Evolutionary conservation across 2,113 vertebrate genomes (phyloP), one percentile per base, ranked within the genome.

Genomic region (Pelecanoides urinatrix): DNA sequence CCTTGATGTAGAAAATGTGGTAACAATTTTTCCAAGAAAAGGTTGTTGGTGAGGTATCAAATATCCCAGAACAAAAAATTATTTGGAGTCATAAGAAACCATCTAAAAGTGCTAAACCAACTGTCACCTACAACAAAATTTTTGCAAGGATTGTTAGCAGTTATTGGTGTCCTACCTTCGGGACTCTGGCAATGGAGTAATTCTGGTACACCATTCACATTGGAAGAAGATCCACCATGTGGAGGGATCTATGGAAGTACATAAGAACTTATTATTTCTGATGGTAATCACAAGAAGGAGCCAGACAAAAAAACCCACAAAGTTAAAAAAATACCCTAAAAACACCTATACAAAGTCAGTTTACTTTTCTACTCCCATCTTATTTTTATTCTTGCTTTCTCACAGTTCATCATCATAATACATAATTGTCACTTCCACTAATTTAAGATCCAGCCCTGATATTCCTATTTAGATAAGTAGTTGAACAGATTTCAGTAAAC

Each of bases 181-280:
- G 99, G 99, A 94, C 98, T 99, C 87, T 98, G 84, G 78, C 96
- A 98, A 47, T 85, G 98, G 29, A 96, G 97, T n/a, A 98, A 89
- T 42, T 99, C 99, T 73, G 98, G 94, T 85, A 98, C 97, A 83
- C 99, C 98, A 6, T 99, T 99, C 78, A 98, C 98, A 85, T 98
- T 99, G 85, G 98, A 98, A 29, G 98, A 97, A 30, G 99, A 99
- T 59, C 97, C 97, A 82, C 98, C 98, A 53, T 98, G 98, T 3
- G 97, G 95, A 93, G 98, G 95, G 75, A 98, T 98, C 99, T 99
- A 96, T 70, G 80, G 91, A 66, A 70, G 66, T 25, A 96, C 6
- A 22, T 25, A 47, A 89, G 6, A 50, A 50, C 6, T 52, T 32
- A 5, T 63, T 44, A 95, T n/a, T 90, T 80, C 45, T 83, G 10